A percentile compares a stretch with the other conserved stretches of the same genome.
phyloP scores from a whole-genome alignment of 2,888 invertebrate species.

The Eupithecia abbreviata region DNA sequence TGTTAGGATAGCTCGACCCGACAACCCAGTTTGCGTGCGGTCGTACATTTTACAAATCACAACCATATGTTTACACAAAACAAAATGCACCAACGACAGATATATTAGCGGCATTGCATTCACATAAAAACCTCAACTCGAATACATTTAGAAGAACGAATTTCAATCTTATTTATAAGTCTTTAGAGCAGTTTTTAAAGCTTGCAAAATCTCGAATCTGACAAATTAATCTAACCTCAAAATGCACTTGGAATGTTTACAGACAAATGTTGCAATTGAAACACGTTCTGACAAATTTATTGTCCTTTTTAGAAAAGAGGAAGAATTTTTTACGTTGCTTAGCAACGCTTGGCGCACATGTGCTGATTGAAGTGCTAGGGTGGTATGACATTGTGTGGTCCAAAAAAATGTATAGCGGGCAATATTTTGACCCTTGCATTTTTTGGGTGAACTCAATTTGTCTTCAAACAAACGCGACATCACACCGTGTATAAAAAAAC shows the following conservation, averaged over 20 bases:
- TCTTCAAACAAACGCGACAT: neutral
- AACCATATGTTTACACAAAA: constrained; percentile 73
- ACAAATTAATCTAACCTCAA: constrained; percentile 39
- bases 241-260: constrained; percentile 44
- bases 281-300: constrained; percentile 51
- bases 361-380: constrained; percentile 35
- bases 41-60: constrained; percentile 65
- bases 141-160: constrained; percentile 41
- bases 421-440: constrained; percentile 16
- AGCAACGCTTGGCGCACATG: constrained; percentile 36
- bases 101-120: constrained; percentile 73
- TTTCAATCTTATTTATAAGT: constrained; percentile 47
- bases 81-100: constrained; percentile 80
- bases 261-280: constrained; percentile 46
- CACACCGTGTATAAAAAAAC: neutral
- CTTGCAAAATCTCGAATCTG: constrained; percentile 5
- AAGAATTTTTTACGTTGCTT: constrained; percentile 22
- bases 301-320: constrained; percentile 19
- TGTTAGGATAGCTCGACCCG: neutral
- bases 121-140: constrained; percentile 59
- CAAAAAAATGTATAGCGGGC: constrained; percentile 33
- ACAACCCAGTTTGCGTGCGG: constrained; percentile 69
- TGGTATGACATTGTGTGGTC: constrained; percentile 44
- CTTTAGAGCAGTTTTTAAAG: neutral
- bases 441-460: neutral